These are phyloP conservation scores for Tethea ocularis DNA, from an alignment of 2,888 invertebrate species.

Conservation along the genomic window DNA sequence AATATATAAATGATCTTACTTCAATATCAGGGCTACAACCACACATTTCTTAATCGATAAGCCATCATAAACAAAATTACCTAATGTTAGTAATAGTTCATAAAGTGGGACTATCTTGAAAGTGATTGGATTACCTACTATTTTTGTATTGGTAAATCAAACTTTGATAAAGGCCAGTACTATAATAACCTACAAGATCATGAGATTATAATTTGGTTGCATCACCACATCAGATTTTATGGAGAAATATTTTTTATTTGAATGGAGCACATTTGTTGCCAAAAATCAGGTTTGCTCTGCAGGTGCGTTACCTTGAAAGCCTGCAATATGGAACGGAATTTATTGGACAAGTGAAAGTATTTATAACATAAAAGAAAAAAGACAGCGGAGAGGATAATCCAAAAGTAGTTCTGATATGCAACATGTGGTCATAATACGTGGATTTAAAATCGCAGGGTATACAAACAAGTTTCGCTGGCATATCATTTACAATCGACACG, in stretches of 20 bases:
- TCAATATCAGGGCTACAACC: not conserved
- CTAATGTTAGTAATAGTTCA: not conserved
- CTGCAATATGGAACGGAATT: not conserved
- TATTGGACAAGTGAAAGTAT: not conserved
- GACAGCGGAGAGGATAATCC: not conserved
- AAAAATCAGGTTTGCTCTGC: not conserved
- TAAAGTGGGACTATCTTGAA: not conserved
- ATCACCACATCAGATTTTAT: not conserved
- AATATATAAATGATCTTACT: no score
- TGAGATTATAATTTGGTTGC: not conserved
- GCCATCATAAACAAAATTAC: not conserved
- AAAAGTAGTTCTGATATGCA: not conserved
- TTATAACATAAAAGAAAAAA: not conserved
- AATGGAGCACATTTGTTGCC: not conserved
- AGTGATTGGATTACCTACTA: not conserved
- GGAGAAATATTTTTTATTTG: not conserved
- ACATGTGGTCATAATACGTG: not conserved
- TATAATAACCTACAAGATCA: not conserved
- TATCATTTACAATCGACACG: constrained; percentile 39
- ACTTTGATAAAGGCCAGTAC: constrained; percentile 4
- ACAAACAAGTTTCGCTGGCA: constrained; percentile 28
- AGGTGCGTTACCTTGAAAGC: not conserved
- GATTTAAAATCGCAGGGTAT: constrained; percentile 9
- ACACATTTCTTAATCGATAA: not conserved
- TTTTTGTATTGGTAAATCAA: not conserved